phyloP scores from a whole-genome alignment of 2,888 invertebrate genomes.

The Pelosia muscerda region DNA sequence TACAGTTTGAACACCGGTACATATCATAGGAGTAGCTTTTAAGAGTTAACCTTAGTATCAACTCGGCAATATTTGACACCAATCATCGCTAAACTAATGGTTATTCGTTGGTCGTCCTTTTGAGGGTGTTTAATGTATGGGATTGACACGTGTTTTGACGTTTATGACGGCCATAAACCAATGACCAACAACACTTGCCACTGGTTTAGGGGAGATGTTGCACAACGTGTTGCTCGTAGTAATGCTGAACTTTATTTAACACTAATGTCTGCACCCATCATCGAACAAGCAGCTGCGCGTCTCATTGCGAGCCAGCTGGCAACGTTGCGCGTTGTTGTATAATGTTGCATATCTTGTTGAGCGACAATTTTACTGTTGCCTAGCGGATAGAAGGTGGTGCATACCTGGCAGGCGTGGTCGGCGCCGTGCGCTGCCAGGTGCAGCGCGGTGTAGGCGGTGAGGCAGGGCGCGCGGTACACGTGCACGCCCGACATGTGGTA shows the following conservation, averaged over 20 bases:
- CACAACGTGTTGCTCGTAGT: too few species aligned
- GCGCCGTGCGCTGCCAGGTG: slow-evolving; percentile 84
- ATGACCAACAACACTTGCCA: too few species aligned
- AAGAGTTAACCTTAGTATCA: not conserved
- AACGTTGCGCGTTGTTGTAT: not conserved
- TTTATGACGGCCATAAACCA: too few species aligned
- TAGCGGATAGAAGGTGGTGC: not conserved
- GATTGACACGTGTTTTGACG: too few species aligned
- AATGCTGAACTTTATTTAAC: too few species aligned
- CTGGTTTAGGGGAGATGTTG: too few species aligned
- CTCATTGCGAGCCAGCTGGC: not conserved
- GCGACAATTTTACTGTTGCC: too few species aligned
- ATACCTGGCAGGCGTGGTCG: slow-evolving; percentile 69
- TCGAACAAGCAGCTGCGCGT: too few species aligned
- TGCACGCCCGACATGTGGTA: slow-evolving; percentile 85
- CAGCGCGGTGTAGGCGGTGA: slow-evolving; percentile 82
- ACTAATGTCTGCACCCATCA: not conserved
- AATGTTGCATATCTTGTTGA: not conserved
- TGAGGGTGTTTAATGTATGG: too few species aligned
- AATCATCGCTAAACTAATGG: too few species aligned
- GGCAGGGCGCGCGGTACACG: slow-evolving; percentile 86
- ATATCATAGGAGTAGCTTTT: not conserved
- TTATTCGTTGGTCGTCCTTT: too few species aligned
- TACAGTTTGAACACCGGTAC: not conserved
- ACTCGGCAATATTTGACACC: not conserved